Conservation (phyloP, 2,888 invertebrate species). For the Eilema caniola region DNA sequence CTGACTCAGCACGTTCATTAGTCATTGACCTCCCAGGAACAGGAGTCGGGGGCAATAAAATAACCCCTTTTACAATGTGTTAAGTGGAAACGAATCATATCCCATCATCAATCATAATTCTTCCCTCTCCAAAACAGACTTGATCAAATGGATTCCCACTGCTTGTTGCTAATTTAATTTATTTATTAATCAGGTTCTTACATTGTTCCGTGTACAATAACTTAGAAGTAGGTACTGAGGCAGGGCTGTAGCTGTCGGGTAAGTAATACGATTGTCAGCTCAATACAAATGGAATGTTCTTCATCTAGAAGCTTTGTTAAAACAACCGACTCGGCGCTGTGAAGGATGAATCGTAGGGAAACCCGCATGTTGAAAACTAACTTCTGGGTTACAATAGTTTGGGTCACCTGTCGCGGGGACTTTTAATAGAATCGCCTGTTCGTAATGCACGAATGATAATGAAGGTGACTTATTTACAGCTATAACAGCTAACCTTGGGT, state of each 20-base stretch:
- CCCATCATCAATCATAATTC: constrained; percentile 84
- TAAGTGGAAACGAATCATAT: constrained; percentile 85
- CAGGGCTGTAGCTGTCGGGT: constrained; percentile 10
- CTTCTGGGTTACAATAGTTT: constrained; percentile 39
- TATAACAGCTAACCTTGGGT: background rate
- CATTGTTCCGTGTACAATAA: constrained; percentile 29
- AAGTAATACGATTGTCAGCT: constrained; percentile 15
- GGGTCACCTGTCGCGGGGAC: constrained; percentile 44
- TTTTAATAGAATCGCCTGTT: constrained; percentile 12
- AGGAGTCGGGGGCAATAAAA: constrained; percentile 78
- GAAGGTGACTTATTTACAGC: constrained; percentile 3
- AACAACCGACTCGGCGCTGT: constrained; percentile 8
- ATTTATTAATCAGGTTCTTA: constrained; percentile 45
- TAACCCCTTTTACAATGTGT: constrained; percentile 83
- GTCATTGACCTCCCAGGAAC: constrained; percentile 79
- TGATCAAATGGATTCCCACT: constrained; percentile 65
- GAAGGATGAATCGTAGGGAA: constrained; percentile 24
- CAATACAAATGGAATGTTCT: constrained; percentile 10
- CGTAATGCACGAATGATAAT: constrained; percentile 14
- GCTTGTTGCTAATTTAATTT: constrained; percentile 65
- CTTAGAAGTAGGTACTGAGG: constrained; percentile 17
- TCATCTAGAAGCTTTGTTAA: background rate
- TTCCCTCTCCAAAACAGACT: constrained; percentile 66
- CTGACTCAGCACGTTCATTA: constrained; percentile 81
- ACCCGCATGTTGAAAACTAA: constrained; percentile 37